These are phyloP conservation scores for Battus philenor DNA, from an alignment of 1,140 invertebrate species.

Conservation along the genomic window DNA sequence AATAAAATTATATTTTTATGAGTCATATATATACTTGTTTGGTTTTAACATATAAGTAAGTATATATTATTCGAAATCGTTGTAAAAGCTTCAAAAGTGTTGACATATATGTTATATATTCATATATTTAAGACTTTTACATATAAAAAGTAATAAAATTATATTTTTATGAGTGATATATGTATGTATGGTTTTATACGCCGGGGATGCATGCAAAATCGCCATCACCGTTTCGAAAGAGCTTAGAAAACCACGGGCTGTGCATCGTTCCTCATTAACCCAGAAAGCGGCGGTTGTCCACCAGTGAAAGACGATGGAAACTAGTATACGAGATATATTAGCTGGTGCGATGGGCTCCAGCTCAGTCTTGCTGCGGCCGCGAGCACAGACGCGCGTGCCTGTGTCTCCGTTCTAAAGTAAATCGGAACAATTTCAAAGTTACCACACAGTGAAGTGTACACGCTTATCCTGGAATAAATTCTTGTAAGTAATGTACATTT, in stretches of 20 bases:
- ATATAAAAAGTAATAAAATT: too few species aligned
- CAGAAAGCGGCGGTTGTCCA: slow-evolving; percentile 49
- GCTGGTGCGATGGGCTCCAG: slow-evolving; percentile 29
- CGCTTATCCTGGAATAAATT: slow-evolving; percentile 25
- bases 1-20: too few species aligned
- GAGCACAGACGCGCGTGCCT: slow-evolving; percentile 31
- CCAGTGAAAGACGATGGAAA: slow-evolving; percentile 68
- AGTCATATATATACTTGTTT: too few species aligned
- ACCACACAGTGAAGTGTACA: slow-evolving; percentile 25
- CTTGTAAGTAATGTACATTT: slow-evolving; percentile 37
- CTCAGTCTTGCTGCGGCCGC: slow-evolving; percentile 45
- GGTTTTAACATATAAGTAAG: too few species aligned
- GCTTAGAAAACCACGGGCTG: slow-evolving; percentile 60
- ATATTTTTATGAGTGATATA: too few species aligned
- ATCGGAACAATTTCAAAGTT: slow-evolving; percentile 26
- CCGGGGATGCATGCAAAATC: too few species aligned
- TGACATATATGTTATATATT: too few species aligned
- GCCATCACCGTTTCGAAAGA: too few species aligned
- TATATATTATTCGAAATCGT: too few species aligned
- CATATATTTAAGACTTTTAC: background rate
- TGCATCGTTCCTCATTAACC: slow-evolving; percentile 65
- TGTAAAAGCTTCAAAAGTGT: too few species aligned
- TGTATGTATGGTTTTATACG: too few species aligned
- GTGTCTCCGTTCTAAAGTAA: background rate
- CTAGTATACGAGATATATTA: slow-evolving; percentile 69